Conservation (phyloP, 2,888 invertebrate species). For the Oithona nana region DNA sequence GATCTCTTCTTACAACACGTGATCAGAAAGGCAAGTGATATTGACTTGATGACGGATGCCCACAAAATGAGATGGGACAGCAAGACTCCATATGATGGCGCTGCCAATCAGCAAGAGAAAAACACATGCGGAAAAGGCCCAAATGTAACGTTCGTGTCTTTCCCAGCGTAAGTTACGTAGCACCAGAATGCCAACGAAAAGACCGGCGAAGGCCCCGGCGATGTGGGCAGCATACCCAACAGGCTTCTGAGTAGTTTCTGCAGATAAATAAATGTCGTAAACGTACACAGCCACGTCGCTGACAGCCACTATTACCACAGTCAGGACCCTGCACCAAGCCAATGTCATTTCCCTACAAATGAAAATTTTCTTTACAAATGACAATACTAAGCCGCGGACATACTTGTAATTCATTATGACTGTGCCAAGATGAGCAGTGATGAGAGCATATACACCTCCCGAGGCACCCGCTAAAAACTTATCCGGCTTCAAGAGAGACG, state of each 20-base stretch:
- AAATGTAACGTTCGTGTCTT: constrained; percentile 4
- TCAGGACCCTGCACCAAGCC: constrained; percentile 29
- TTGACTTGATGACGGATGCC: background rate
- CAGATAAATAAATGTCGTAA: constrained; percentile 28
- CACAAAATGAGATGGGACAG: constrained; percentile 20
- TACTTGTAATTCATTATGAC: constrained; percentile 31
- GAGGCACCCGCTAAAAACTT: constrained; percentile 68
- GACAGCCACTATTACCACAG: constrained; percentile 29
- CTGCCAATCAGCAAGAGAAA: constrained; percentile 21
- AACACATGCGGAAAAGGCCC: background rate
- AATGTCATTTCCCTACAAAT: constrained; percentile 32
- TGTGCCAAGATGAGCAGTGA: constrained; percentile 77
- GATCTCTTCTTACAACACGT: background rate
- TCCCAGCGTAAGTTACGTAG: constrained; percentile 5
- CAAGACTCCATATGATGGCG: constrained; percentile 21
- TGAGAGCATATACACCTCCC: constrained; percentile 81
- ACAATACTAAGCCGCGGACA: background rate
- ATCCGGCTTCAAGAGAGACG: constrained; percentile 54
- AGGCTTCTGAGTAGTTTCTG: constrained; percentile 10
- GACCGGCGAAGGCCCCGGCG: constrained; percentile 33
- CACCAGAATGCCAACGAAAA: constrained; percentile 19
- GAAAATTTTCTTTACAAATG: constrained; percentile 24
- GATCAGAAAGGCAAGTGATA: background rate
- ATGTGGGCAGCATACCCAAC: constrained; percentile 33
- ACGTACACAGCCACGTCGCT: constrained; percentile 32